phyloP scores from a whole-genome alignment of 2,113 vertebrate genomes.

The Syrrhaptes paradoxus region DNA sequence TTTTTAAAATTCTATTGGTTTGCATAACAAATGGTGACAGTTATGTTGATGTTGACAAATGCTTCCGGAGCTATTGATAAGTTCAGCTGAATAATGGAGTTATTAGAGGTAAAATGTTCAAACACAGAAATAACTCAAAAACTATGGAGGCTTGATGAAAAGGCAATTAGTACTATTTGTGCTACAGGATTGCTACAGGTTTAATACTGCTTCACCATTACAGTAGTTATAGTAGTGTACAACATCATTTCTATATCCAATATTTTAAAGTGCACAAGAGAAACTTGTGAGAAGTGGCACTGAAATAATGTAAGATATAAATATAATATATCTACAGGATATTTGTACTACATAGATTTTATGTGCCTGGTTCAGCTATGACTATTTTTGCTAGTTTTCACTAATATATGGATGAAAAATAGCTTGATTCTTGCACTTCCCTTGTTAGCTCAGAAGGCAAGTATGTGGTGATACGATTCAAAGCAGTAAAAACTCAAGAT shows the following conservation, averaged over 20 bases:
- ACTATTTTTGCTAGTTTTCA: background rate
- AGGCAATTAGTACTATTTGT: background rate
- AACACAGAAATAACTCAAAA: background rate
- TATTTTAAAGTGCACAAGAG: background rate
- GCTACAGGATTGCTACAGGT: background rate
- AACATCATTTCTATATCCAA: background rate
- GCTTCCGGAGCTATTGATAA: background rate
- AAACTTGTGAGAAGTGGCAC: background rate
- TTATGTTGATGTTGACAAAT: background rate
- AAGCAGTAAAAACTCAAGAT: background rate
- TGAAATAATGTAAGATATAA: background rate
- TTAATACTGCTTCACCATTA: background rate
- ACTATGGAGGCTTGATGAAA: background rate
- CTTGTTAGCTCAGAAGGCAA: background rate
- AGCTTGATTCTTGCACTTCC: background rate
- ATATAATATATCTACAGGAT: background rate
- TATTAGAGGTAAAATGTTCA: background rate
- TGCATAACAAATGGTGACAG: background rate
- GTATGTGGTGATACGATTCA: too few relatives aligned
- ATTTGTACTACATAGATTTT: background rate
- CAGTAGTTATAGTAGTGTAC: background rate
- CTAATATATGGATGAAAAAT: background rate
- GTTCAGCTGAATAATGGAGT: background rate
- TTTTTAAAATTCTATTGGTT: background rate
- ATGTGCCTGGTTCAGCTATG: background rate